Evolutionary conservation across 1,140 invertebrate genomes (phyloP).

Genomic region (Papilio dardanus): DNA sequence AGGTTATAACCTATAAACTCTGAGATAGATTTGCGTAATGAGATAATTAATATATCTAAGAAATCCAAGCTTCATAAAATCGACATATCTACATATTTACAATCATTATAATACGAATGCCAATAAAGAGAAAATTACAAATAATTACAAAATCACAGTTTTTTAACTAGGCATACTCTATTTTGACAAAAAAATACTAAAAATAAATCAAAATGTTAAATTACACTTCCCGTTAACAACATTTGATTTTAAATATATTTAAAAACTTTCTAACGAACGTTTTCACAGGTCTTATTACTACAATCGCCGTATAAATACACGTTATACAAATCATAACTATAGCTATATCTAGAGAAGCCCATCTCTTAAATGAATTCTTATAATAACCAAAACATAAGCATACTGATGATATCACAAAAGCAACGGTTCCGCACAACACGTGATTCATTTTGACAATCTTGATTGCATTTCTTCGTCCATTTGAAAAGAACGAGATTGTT

Average conservation of each 20-base stretch:
- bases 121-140: background rate
- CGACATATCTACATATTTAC: too few relatives aligned
- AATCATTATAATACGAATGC: too few relatives aligned
- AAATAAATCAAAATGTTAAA: background rate
- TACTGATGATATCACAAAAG: conserved; percentile 41
- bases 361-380: conserved; percentile 44
- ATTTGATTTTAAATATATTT: conserved; percentile 37
- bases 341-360: conserved; percentile 40
- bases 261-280: conserved; percentile 37
- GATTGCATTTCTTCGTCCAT: conserved; percentile 34
- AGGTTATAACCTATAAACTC: background rate
- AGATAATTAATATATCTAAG: background rate
- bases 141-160: background rate
- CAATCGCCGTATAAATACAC: conserved; percentile 37
- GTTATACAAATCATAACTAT: conserved; percentile 39
- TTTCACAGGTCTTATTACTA: conserved; percentile 39
- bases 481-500: conserved; percentile 39
- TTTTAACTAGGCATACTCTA: background rate
- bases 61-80: background rate
- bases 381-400: conserved; percentile 44
- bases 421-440: conserved; percentile 37
- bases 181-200: too few relatives aligned
- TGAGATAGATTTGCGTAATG: background rate
- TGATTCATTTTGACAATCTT: conserved; percentile 45
- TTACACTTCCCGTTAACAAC: background rate